A percentile compares a stretch with the other conserved stretches of the same genome.
Conservation (phyloP, 2,797 vertebrate genomes). For the Heteromormyrus szaboi region DNA sequence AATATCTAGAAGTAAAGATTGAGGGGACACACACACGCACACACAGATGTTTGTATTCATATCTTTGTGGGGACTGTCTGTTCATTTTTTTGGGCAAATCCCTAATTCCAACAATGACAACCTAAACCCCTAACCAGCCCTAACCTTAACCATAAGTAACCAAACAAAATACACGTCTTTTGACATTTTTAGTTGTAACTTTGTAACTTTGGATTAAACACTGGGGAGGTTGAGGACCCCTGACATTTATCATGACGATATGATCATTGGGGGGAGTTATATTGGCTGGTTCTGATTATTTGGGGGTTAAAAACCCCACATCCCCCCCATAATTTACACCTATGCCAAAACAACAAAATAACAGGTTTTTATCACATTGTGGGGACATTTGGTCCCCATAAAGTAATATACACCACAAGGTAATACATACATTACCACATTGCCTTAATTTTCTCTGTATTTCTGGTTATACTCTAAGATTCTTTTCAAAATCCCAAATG, state of each 20-base stretch:
- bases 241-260: not conserved
- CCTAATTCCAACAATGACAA: not conserved
- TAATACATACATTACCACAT: not conserved
- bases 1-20: not conserved
- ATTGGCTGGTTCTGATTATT: not conserved
- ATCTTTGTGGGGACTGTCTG: not conserved
- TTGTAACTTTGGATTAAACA: not conserved
- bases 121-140: not conserved
- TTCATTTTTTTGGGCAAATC: not conserved
- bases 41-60: not conserved
- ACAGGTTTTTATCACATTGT: not conserved
- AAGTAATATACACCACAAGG: not conserved
- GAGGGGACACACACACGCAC: not conserved
- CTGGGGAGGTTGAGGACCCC: not conserved
- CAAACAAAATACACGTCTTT: not conserved
- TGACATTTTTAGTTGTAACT: not conserved
- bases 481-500: not conserved
- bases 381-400: not conserved
- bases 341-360: not conserved
- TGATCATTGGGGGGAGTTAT: not conserved
- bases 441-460: not conserved
- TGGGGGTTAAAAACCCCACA: not conserved
- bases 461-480: not conserved
- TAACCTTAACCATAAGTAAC: not conserved
- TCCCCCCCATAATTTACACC: not conserved